Percentiles rank a stretch among this genome's conserved stretches.
Evolutionary conservation across 2,113 vertebrate genomes (phyloP).

Genomic region (Ceyx margarethae): DNA sequence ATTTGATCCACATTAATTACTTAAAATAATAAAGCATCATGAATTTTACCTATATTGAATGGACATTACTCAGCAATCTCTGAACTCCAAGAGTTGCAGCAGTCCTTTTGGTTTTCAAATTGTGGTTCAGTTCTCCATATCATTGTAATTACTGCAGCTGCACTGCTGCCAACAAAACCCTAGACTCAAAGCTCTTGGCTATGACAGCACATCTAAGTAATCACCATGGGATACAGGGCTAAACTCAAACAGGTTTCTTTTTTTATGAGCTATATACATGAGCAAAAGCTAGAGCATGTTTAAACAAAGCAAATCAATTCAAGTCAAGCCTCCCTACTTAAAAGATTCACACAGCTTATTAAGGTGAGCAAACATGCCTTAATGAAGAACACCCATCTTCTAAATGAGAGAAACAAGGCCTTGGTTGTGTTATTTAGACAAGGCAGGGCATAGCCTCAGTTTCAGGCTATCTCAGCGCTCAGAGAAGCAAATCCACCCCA

Average conservation of each 20-base stretch:
- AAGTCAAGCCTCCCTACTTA: slow-evolving; percentile 37
- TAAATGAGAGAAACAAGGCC: slow-evolving; percentile 27
- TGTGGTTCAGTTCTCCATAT: slow-evolving; percentile 50
- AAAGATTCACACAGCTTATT: slow-evolving; percentile 52
- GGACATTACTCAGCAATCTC: slow-evolving; percentile 31
- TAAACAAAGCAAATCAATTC: slow-evolving; percentile 64
- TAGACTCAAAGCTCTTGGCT: slow-evolving; percentile 48
- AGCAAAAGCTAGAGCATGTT: slow-evolving; percentile 61
- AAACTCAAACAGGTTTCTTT: slow-evolving; percentile 58
- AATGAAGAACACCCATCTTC: slow-evolving; percentile 57
- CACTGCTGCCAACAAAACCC: slow-evolving; percentile 25
- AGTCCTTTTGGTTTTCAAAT: slow-evolving; percentile 29
- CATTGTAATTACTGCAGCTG: slow-evolving; percentile 41
- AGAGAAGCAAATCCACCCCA: background rate
- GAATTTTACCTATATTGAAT: background rate
- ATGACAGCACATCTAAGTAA: slow-evolving; percentile 41
- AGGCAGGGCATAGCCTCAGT: background rate
- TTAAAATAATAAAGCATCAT: background rate
- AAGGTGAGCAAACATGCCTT: slow-evolving; percentile 45
- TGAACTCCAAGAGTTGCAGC: background rate
- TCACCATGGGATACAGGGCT: slow-evolving; percentile 41
- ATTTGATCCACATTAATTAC: slow-evolving; percentile 1
- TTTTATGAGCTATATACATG: slow-evolving; percentile 58
- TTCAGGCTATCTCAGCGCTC: background rate
- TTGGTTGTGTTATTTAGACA: background rate